Evolutionary conservation across 1,140 invertebrate species (phyloP).

Genomic region (Zaprionus davidi): DNA sequence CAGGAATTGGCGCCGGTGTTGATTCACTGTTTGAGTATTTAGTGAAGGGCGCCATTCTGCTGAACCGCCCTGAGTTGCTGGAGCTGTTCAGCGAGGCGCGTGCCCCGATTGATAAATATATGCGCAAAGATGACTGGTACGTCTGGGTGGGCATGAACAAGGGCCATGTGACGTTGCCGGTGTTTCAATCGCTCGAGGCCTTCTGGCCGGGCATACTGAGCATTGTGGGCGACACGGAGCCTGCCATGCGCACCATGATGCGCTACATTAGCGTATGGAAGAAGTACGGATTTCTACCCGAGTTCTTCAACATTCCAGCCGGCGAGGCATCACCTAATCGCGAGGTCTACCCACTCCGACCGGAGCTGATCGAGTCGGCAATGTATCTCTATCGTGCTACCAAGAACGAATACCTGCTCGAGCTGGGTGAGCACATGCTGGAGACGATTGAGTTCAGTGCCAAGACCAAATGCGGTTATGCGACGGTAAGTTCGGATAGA

Average conservation of each 20-base stretch:
- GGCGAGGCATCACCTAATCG: constrained; percentile 92
- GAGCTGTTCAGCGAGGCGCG: constrained; percentile 95
- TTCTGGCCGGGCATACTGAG: constrained; percentile 99
- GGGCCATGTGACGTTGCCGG: constrained; percentile 96
- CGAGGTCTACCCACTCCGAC: constrained; percentile 97
- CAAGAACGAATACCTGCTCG: constrained; percentile 94
- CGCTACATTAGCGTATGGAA: constrained; percentile 98
- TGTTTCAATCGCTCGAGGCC: constrained; percentile 99
- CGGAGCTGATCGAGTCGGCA: constrained; percentile 97
- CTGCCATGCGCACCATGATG: constrained; percentile 95
- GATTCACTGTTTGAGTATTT: constrained; percentile 99
- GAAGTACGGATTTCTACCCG: constrained; percentile 98
- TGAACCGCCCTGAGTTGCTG: constrained; percentile 94
- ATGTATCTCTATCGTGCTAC: constrained; percentile 98
- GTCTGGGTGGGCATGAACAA: constrained; percentile 98
- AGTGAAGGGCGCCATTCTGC: constrained; percentile 94
- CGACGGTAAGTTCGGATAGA: constrained; percentile 89
- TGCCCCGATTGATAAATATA: constrained; percentile 93
- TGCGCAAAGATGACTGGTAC: constrained; percentile 97
- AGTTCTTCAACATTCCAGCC: constrained; percentile 98
- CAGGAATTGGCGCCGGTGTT: constrained; percentile 96
- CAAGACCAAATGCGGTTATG: constrained; percentile 97
- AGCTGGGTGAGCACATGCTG: constrained; percentile 95
- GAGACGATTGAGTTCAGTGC: constrained; percentile 95
- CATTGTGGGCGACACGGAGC: constrained; percentile 94